phyloP scores from a whole-genome alignment of 1,140 invertebrate genomes.

The Drosophila lini region DNA sequence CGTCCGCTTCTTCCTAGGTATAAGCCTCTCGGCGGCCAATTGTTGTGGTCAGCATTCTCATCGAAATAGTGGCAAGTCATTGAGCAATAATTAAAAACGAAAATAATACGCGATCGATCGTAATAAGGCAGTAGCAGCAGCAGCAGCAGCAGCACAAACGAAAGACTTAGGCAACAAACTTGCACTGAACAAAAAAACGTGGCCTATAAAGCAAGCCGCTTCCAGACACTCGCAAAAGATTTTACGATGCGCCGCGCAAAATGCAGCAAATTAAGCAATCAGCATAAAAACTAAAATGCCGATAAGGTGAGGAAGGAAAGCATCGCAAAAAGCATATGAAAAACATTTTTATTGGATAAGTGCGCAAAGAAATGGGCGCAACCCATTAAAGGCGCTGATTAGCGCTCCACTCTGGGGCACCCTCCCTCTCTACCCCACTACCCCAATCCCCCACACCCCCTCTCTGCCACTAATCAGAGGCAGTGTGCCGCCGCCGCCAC shows the following conservation, averaged over 20 bases:
- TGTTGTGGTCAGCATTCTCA: slow-evolving; percentile 45
- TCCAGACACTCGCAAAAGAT: slow-evolving; percentile 10
- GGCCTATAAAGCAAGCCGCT: slow-evolving; percentile 50
- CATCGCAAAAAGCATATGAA: slow-evolving; percentile 44
- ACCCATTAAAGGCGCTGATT: slow-evolving; percentile 77
- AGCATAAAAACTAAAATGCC: slow-evolving; percentile 70
- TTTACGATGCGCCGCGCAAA: slow-evolving; percentile 72
- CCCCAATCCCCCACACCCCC: too few relatives aligned
- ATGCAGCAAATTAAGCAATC: slow-evolving; percentile 82
- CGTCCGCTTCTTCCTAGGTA: background rate
- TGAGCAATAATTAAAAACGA: slow-evolving; percentile 80
- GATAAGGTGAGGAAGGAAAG: slow-evolving; percentile 15
- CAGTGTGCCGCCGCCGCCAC: slow-evolving; percentile 14
- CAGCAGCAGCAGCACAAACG: slow-evolving; percentile 24
- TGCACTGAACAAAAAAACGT: slow-evolving; percentile 45
- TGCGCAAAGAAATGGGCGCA: slow-evolving; percentile 77
- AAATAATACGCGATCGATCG: slow-evolving; percentile 79
- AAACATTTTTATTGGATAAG: slow-evolving; percentile 75
- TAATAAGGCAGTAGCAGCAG: slow-evolving; percentile 65
- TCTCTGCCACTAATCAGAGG: slow-evolving; percentile 13
- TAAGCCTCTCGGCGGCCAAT: slow-evolving; percentile 15
- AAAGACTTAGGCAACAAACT: slow-evolving; percentile 84
- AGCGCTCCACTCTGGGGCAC: slow-evolving; percentile 22
- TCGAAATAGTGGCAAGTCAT: slow-evolving; percentile 78
- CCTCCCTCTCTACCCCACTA: background rate